Base-by-base conservation (phyloP, 2,888 invertebrate species). In the Nowickia ferox region DNA sequence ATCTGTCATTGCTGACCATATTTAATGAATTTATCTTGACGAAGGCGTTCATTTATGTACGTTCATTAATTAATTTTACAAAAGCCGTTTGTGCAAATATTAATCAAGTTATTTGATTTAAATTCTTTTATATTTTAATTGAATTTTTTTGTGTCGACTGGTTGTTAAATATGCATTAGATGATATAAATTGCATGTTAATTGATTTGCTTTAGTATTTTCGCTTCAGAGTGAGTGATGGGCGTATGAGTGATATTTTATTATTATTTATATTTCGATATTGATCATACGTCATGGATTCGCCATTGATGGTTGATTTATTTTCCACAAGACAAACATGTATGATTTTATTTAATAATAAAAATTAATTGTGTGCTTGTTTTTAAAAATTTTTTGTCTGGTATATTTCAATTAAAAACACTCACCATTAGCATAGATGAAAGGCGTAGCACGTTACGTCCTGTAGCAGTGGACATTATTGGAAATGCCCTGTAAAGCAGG, bases 231-330 rank as follows among this genome's bases (percentile, higher is more conserved):
- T n/a, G 51, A 38, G 17, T 61, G 9, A 0, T 2, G 42, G 8
- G 9, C 59, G 61, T 63, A 69, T 61, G 53, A 42, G 51, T 53
- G 30, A 68, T 42, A 48, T 69, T 53, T 9, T 42, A 51, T 57
- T 78, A 51, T 9, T 22, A 51, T 57, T 78, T 42, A 78, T 51
- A 48, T 22, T 22, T 40, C 59, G 61, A 68, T 79, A 61, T 79
- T 46, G 9, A 51, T 44, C 40, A 65, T 63, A 63, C 71, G 63
- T 13, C 63, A 71, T 46, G 55, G 38, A 44, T 11, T 44, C 30
- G 15, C 22, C n/a, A 51, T 68, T 53, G 44, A 63, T 53, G 61
- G 71, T 78, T 63, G 22, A 42, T 78, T 30, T 30, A 30, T 30
- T 30, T 30, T 30, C 3, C 30, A 30, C 30, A 30, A 30, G 30